Evolutionary conservation across 2,888 invertebrate genomes (phyloP), one percentile per base, ranked within the genome.

Genomic region (Pemphredon lugubris): DNA sequence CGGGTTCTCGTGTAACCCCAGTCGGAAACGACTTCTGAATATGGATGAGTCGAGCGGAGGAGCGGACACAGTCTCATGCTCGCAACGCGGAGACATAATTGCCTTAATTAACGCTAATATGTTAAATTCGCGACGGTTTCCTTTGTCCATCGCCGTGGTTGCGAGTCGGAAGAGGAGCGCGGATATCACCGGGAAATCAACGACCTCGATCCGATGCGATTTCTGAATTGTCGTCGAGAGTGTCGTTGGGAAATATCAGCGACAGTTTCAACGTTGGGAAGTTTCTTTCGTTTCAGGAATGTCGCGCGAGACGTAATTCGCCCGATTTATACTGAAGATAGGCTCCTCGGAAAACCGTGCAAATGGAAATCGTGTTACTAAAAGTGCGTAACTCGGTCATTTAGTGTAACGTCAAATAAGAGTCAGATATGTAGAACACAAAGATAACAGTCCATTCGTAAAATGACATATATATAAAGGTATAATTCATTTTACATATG

Each of bases 81-180:
- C 86, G 87, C 87, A 81, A 59, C 75, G 79, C 83, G 87, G 88
- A 84, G 89, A 89, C 89, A 89, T 89, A 89, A 89, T 89, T 89
- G 88, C 88, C 88, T 88, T 89, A 89, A 89, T 89, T 89, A 89
- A 89, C 86, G 88, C 88, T 89, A 89, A 89, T 89, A 89, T 89
- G 89, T 87, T 89, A 89, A 88, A 89, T 47, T 88, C 88, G 87
- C 87, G 87, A 86, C 86, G 87, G 84, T 86, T 87, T 84, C 86
- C 86, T 87, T 87, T 85, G 86, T 86, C 86, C 86, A 83, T 83
- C 83, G 75, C 58, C 68, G 58, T 51, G 63, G 68, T 54, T 54
- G 50, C 66, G 53, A 70, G 51, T 39, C 54, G 26, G 5, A 14
- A 53, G 23, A 58, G 60, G 65, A 57, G 57, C 42, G 51, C 50